phyloP scores from a whole-genome alignment of 1,140 invertebrate genomes.

The Bombyx mandarina region DNA sequence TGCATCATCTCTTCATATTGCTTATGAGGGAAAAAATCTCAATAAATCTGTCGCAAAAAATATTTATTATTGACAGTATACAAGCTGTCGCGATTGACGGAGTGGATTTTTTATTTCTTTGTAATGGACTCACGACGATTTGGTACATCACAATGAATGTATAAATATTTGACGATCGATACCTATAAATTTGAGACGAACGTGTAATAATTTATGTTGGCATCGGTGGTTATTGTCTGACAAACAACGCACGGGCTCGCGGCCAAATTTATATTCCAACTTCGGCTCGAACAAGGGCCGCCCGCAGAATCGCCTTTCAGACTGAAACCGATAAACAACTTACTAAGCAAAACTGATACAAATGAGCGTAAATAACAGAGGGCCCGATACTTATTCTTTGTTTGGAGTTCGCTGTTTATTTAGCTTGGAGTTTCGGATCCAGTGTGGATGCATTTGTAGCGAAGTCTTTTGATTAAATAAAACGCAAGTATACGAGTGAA shows the following conservation, averaged over 20 bases:
- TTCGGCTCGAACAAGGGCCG: conserved; percentile 28
- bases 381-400: conserved; percentile 22
- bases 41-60: not conserved
- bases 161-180: conserved; percentile 38
- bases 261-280: conserved; percentile 57
- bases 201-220: conserved; percentile 54
- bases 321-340: conserved; percentile 37
- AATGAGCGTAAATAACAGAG: conserved; percentile 32
- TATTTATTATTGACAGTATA: no score
- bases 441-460: conserved; percentile 19
- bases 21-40: conserved; percentile 19
- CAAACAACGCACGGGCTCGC: conserved; percentile 36
- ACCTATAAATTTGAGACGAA: conserved; percentile 38
- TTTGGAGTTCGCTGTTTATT: conserved; percentile 13
- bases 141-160: conserved; percentile 12
- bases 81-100: no score
- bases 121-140: conserved; percentile 4
- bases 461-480: conserved; percentile 34
- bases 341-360: conserved; percentile 31
- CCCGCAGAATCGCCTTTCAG: conserved; percentile 26
- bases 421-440: conserved; percentile 14
- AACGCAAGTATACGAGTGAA: conserved; percentile 23
- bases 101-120: not conserved
- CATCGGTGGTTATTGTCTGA: conserved; percentile 39
- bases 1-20: conserved; percentile 24